Evolutionary conservation across 2,113 vertebrate genomes (phyloP).

Genomic region (Bubalus kerabau): DNA sequence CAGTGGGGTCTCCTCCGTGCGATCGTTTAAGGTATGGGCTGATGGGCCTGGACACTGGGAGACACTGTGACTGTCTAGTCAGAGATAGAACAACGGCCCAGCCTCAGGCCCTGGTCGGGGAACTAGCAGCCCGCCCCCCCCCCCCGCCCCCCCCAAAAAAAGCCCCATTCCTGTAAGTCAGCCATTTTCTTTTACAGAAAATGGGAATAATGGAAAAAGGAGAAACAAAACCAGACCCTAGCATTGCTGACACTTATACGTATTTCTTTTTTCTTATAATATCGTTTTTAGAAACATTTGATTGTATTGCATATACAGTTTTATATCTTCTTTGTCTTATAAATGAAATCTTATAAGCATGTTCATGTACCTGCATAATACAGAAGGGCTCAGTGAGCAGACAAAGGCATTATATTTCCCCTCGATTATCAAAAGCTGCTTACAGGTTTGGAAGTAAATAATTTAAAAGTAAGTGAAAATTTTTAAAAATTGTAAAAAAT

Average conservation of each 20-base stretch:
- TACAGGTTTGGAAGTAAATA: neutral
- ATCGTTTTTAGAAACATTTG: neutral
- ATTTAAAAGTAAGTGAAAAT: neutral
- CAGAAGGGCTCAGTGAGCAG: neutral
- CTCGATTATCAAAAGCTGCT: neutral
- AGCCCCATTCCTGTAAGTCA: neutral
- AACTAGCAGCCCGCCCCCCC: fast-evolving
- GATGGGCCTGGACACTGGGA: neutral
- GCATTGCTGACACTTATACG: neutral
- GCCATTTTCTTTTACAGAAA: neutral
- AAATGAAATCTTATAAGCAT: neutral
- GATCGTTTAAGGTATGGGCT: constrained; percentile 92
- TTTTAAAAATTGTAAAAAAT: neutral
- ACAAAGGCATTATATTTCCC: neutral
- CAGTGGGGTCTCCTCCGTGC: constrained; percentile 96
- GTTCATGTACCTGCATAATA: neutral
- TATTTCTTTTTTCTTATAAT: neutral
- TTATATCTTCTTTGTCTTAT: neutral
- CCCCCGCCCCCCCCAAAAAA: neutral
- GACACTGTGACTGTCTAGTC: neutral
- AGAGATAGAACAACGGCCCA: no score
- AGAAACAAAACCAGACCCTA: neutral
- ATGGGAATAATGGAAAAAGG: neutral
- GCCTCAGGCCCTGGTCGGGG: neutral
- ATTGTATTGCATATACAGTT: neutral